Percentiles rank a stretch among this genome's conserved stretches.
Evolutionary conservation across 2,113 vertebrate genomes (phyloP).

Genomic region (Psettodes erumei): DNA sequence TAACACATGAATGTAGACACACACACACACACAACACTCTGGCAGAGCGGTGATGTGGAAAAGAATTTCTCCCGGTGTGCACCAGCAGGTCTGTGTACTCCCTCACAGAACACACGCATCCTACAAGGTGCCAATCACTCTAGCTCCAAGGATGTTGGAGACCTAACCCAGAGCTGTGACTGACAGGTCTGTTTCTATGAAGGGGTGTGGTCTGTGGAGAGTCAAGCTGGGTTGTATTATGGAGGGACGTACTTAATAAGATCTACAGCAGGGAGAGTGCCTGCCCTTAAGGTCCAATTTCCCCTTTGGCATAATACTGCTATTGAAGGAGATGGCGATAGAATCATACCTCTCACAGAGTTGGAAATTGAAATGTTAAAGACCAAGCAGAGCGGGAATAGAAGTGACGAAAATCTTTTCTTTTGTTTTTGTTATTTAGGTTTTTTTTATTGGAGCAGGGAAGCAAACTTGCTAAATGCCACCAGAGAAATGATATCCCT

Average conservation of each 20-base stretch:
- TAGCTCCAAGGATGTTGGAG: slow-evolving; percentile 28
- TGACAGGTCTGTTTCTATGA: slow-evolving; percentile 60
- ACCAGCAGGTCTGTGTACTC: slow-evolving; percentile 42
- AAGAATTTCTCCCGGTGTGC: slow-evolving; percentile 51
- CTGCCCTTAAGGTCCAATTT: slow-evolving; percentile 70
- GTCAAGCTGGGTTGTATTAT: slow-evolving; percentile 72
- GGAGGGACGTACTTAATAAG: slow-evolving; percentile 66
- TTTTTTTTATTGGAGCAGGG: slow-evolving; percentile 1
- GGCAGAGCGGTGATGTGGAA: slow-evolving; percentile 47
- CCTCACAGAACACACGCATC: slow-evolving; percentile 39
- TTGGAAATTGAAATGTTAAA: slow-evolving; percentile 71
- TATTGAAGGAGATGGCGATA: slow-evolving; percentile 58
- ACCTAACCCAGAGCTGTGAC: slow-evolving; percentile 44
- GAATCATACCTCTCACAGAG: slow-evolving; percentile 64
- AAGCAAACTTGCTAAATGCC: not conserved
- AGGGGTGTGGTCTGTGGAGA: slow-evolving; percentile 53
- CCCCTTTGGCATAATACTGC: slow-evolving; percentile 61
- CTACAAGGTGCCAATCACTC: slow-evolving; percentile 64
- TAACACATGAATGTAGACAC: slow-evolving; percentile 36
- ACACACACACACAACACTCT: slow-evolving; percentile 47
- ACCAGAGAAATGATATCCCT: not conserved
- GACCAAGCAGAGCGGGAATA: slow-evolving; percentile 42
- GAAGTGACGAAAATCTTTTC: too few species aligned
- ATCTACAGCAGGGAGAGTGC: slow-evolving; percentile 68
- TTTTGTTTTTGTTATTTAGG: too few species aligned